Conservation (phyloP, 2,113 vertebrate species). For the Girardinichthys multiradiatus region DNA sequence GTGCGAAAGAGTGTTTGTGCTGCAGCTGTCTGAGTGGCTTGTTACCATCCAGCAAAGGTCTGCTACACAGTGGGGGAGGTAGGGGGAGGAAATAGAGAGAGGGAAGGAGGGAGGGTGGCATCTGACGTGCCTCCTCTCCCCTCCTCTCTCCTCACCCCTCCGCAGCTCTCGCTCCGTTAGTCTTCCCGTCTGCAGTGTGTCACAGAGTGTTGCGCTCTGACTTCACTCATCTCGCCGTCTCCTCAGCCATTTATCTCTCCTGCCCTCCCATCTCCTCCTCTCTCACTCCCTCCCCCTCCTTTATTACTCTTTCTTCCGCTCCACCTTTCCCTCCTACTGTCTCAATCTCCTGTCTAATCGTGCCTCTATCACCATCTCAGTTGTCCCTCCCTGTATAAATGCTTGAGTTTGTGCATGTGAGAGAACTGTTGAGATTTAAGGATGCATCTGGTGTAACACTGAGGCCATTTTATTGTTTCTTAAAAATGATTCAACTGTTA, state of each 20-base stretch:
- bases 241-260: constrained; percentile 64
- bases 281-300: constrained; percentile 1
- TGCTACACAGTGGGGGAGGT: constrained; percentile 65
- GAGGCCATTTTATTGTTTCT: neutral
- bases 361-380: constrained; percentile 50
- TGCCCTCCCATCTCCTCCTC: neutral
- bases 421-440: neutral
- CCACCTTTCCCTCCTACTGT: constrained; percentile 54
- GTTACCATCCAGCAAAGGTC: constrained; percentile 73
- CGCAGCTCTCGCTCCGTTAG: constrained; percentile 69
- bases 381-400: constrained; percentile 33
- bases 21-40: constrained; percentile 69
- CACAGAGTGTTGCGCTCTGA: constrained; percentile 70
- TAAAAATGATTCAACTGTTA: neutral
- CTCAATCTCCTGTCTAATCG: constrained; percentile 49
- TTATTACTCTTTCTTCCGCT: constrained; percentile 55
- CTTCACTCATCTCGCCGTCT: constrained; percentile 71
- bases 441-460: neutral
- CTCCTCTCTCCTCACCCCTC: constrained; percentile 46
- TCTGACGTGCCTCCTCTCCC: constrained; percentile 62
- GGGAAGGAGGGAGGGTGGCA: constrained; percentile 43
- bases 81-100: constrained; percentile 29
- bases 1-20: constrained; percentile 9
- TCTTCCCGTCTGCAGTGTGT: constrained; percentile 76
- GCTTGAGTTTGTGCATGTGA: constrained; percentile 5